Evolutionary conservation across 2,797 vertebrate genomes (phyloP).

Genomic region (Petrocephalus schoutedeni): DNA sequence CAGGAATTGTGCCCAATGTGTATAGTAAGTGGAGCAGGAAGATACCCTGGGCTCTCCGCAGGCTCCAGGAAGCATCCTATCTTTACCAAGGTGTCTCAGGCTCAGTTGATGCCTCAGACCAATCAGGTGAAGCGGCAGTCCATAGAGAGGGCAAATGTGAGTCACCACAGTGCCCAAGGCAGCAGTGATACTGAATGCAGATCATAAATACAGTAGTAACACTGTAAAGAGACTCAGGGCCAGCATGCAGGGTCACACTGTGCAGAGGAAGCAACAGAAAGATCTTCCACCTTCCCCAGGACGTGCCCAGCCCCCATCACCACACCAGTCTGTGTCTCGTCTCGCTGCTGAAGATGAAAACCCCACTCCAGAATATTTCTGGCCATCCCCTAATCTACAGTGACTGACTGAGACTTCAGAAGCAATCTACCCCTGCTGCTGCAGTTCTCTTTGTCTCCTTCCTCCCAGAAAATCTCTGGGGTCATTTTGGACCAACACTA

Average conservation of each 20-base stretch:
- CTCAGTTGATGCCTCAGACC: neutral
- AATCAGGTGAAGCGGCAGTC: neutral
- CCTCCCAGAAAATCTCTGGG: too few species aligned
- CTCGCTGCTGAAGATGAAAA: neutral
- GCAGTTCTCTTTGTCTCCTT: too few species aligned
- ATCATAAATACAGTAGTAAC: neutral
- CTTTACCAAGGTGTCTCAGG: neutral
- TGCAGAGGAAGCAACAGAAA: neutral
- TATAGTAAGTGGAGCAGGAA: neutral
- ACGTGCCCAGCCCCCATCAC: neutral
- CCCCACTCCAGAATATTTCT: neutral
- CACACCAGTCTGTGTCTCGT: neutral
- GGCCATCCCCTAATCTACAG: neutral
- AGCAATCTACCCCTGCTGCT: too few species aligned
- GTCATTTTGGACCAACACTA: too few species aligned
- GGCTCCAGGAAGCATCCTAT: too few species aligned
- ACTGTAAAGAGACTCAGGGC: neutral
- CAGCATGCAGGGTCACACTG: neutral
- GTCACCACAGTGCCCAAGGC: neutral
- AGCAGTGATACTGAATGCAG: neutral
- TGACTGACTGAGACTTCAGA: too few species aligned
- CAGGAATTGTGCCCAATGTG: neutral
- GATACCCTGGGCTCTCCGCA: neutral
- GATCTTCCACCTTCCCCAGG: neutral
- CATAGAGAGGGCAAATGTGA: neutral